phyloP scores from a whole-genome alignment of 35 echinoderm and acorn worm species.

The Eucidaris tribuloides region DNA sequence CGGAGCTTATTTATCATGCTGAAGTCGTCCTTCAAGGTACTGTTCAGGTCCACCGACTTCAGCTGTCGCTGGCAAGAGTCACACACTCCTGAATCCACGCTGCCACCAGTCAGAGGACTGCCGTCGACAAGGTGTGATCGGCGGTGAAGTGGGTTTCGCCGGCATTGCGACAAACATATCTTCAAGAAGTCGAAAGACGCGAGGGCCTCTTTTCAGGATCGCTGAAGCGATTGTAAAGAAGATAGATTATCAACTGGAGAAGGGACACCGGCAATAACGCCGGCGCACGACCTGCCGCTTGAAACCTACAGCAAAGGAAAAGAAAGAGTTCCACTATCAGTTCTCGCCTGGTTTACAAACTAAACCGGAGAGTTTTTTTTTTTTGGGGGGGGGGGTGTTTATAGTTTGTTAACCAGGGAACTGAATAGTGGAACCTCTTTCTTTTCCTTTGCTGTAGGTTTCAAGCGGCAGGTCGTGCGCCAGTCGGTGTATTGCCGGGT shows the following conservation, averaged over 20 bases:
- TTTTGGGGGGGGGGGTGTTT: too few relatives aligned
- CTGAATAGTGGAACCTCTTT: too few relatives aligned
- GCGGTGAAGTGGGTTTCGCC: neutral
- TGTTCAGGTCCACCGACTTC: neutral
- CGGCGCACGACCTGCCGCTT: slow-evolving; percentile 69
- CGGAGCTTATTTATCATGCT: too few relatives aligned
- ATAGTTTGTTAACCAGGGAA: too few relatives aligned
- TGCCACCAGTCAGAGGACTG: neutral
- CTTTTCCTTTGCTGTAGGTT: neutral
- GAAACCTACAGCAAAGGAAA: neutral
- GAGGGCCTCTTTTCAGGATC: slow-evolving; percentile 85
- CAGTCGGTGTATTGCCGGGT: slow-evolving; percentile 60
- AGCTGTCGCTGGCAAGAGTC: neutral
- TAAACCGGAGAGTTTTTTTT: too few relatives aligned
- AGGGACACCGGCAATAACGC: slow-evolving; percentile 65
- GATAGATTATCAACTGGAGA: slow-evolving; percentile 58
- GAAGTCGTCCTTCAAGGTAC: too few relatives aligned
- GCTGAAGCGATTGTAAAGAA: slow-evolving; percentile 72
- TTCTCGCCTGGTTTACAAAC: too few relatives aligned
- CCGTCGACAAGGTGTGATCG: neutral
- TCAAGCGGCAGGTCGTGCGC: slow-evolving; percentile 67
- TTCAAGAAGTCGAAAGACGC: slow-evolving; percentile 86
- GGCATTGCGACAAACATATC: neutral
- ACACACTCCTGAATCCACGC: neutral
- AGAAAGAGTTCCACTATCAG: too few relatives aligned